Percentiles rank a stretch among this genome's conserved stretches.
Evolutionary conservation across 2,113 vertebrate species (phyloP).

Genomic region (Sceloporus undulatus): DNA sequence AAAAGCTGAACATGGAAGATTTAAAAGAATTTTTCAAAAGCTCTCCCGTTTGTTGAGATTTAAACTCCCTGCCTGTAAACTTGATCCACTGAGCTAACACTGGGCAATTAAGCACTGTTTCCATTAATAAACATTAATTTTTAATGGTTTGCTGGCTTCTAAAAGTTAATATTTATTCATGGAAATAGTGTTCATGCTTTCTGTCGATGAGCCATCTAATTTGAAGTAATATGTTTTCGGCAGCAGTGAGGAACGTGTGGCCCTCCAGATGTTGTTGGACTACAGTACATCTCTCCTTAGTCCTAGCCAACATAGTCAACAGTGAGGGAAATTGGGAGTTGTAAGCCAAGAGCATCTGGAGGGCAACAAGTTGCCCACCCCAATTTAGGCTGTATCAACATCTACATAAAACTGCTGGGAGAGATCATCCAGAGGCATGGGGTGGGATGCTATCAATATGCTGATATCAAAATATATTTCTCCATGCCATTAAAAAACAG

Average conservation of each 20-base stretch:
- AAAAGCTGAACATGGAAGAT: background rate
- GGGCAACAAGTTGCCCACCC: background rate
- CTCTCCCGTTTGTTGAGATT: background rate
- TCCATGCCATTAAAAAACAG: too few species aligned
- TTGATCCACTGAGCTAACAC: too few species aligned
- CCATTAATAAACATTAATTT: too few species aligned
- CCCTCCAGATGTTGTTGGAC: background rate
- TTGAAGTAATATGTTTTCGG: too few species aligned
- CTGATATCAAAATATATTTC: too few species aligned
- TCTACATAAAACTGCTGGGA: too few species aligned
- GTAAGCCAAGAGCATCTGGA: background rate
- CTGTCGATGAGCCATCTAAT: background rate
- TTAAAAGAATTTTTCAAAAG: too few species aligned
- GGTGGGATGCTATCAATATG: too few species aligned
- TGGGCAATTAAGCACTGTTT: too few species aligned
- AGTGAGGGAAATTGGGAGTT: background rate
- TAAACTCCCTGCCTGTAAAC: background rate
- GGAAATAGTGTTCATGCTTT: background rate
- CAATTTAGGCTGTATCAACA: background rate
- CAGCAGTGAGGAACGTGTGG: background rate
- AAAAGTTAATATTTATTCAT: background rate
- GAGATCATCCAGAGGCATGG: too few species aligned
- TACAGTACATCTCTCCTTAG: too few species aligned
- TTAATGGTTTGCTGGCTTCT: background rate
- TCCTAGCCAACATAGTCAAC: background rate